Conservation (phyloP, 1,140 invertebrate species). For the Heliconius hermathena region DNA sequence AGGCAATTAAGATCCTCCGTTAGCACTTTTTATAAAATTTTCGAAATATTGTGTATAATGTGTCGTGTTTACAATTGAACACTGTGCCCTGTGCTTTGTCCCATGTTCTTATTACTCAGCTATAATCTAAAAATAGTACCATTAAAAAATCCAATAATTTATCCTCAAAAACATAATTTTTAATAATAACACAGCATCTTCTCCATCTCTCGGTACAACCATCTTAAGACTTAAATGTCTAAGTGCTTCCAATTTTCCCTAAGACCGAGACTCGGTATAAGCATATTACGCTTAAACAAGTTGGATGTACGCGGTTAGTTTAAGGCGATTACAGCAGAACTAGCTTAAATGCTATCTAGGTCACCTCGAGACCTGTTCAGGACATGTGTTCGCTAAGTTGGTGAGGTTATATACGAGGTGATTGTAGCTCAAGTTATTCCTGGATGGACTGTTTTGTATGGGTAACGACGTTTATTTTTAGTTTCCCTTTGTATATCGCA, state of each 20-base stretch:
- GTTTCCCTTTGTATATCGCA: no score
- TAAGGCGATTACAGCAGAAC: conserved; percentile 5
- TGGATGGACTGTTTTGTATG: not conserved
- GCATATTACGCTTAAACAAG: conserved; percentile 5
- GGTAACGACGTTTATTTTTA: no score
- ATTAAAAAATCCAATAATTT: no score
- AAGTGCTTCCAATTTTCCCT: conserved; percentile 5
- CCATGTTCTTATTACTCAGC: no score
- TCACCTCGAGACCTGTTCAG: not conserved
- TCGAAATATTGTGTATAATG: no score
- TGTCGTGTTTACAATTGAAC: no score
- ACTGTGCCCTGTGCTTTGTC: no score
- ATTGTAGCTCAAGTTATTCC: not conserved
- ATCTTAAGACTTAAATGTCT: not conserved
- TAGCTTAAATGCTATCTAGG: conserved; percentile 8
- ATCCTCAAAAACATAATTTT: no score
- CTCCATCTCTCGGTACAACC: not conserved
- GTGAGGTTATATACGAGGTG: not conserved
- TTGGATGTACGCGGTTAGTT: conserved; percentile 7
- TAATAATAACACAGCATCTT: not conserved
- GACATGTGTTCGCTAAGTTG: not conserved
- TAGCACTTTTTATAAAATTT: no score
- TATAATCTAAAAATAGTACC: no score
- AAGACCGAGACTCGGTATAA: not conserved
- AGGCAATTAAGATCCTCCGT: no score